Percentiles rank a stretch among this genome's conserved stretches.
phyloP scores from a whole-genome alignment of 2,113 vertebrate genomes.

The Labrus mixtus region DNA sequence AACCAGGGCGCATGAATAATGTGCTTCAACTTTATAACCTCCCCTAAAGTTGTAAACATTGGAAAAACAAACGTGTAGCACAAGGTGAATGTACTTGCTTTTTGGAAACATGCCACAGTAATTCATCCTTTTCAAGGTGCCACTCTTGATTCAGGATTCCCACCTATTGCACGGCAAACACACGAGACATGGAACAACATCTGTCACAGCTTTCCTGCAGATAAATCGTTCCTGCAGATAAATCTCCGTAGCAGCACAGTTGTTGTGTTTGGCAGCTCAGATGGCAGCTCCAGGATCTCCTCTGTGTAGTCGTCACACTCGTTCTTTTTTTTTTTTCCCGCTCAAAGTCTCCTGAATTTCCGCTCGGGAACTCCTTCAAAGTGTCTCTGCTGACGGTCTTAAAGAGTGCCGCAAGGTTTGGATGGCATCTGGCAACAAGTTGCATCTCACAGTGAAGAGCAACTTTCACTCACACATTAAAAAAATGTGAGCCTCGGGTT shows the following conservation, averaged over 20 bases:
- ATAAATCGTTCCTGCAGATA: slow-evolving; percentile 1
- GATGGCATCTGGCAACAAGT: neutral
- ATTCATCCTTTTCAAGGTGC: no score
- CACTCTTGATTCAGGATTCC: neutral
- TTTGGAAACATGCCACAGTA: neutral
- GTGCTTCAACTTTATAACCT: neutral
- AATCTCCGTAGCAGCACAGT: slow-evolving; percentile 8
- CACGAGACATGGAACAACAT: neutral
- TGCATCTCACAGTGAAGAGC: slow-evolving; percentile 3
- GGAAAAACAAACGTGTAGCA: neutral
- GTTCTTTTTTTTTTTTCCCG: neutral
- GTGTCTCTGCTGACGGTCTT: neutral
- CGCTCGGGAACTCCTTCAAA: neutral
- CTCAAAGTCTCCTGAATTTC: slow-evolving; percentile 1
- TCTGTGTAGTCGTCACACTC: neutral
- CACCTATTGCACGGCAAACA: neutral
- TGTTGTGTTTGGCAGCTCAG: slow-evolving; percentile 15
- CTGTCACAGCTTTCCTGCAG: neutral
- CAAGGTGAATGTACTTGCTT: neutral
- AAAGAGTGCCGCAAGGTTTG: neutral
- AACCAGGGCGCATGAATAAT: slow-evolving; percentile 12
- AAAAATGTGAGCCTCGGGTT: neutral
- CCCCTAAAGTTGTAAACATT: neutral
- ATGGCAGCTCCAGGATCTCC: slow-evolving; percentile 1
- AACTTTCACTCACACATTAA: neutral